These are phyloP conservation scores for Epinotia brunnichana DNA, from an alignment of 2,888 invertebrate species.

Conservation along the genomic window DNA sequence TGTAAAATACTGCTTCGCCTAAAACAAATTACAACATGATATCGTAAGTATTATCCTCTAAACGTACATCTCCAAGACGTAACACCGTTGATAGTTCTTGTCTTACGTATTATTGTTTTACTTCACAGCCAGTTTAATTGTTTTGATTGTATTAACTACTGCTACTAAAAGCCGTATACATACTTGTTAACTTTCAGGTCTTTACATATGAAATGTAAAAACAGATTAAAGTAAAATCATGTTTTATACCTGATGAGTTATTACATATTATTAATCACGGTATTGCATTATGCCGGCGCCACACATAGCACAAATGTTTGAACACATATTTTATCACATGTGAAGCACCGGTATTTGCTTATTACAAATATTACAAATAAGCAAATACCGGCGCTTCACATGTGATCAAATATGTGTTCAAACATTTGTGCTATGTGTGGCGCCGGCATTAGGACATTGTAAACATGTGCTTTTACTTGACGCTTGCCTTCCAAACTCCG, in stretches of 20 bases:
- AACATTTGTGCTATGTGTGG: too few species aligned
- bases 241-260: background rate
- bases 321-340: too few species aligned
- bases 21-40: slow-evolving; percentile 1
- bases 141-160: slow-evolving; percentile 13
- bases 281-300: too few species aligned
- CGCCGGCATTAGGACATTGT: too few species aligned
- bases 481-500: background rate
- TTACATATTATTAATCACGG: background rate
- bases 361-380: too few species aligned
- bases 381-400: too few species aligned
- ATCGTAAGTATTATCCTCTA: background rate
- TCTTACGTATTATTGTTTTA: slow-evolving; percentile 9
- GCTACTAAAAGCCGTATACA: background rate
- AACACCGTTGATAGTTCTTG: slow-evolving; percentile 8
- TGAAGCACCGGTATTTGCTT: too few species aligned
- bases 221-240: background rate
- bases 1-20: slow-evolving; percentile 41
- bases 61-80: slow-evolving; percentile 19
- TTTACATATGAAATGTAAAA: background rate
- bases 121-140: slow-evolving; percentile 6
- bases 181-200: background rate
- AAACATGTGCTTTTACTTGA: too few species aligned
- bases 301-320: too few species aligned
- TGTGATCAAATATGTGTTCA: too few species aligned